These are phyloP conservation scores for Phalacrocorax aristotelis DNA, from an alignment of 2,113 vertebrate genomes.

Conservation along the genomic window DNA sequence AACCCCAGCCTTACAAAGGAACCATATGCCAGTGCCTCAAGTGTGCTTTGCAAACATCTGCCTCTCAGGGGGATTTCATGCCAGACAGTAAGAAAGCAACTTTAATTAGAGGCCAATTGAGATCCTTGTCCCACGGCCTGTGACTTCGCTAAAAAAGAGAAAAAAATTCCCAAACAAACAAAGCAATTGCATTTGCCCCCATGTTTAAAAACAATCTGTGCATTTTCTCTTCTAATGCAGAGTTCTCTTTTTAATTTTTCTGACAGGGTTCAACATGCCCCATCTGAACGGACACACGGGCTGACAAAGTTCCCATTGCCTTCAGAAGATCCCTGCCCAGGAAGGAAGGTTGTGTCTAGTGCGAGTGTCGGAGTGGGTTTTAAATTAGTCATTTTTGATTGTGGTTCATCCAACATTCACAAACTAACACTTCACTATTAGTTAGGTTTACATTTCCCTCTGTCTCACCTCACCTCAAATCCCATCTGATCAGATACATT, in stretches of 20 bases:
- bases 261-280: not conserved
- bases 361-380: not conserved
- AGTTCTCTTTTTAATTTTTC: not conserved
- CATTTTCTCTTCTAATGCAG: not conserved
- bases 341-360: not conserved
- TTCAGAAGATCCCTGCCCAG: not conserved
- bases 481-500: not conserved
- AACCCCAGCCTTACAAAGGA: slow-evolving; percentile 56
- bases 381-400: not conserved
- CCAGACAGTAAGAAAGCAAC: slow-evolving; percentile 64
- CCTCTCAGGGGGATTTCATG: slow-evolving; percentile 59
- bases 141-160: not conserved
- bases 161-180: not conserved
- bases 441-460: not conserved
- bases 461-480: not conserved
- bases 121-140: slow-evolving; percentile 18
- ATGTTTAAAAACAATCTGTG: not conserved
- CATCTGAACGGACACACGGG: fast-evolving
- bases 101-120: slow-evolving; percentile 67
- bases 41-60: slow-evolving; percentile 68
- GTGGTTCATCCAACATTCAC: not conserved
- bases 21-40: slow-evolving; percentile 63
- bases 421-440: not conserved
- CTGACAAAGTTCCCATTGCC: not conserved
- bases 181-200: not conserved